Base-by-base conservation (phyloP, 30 jellyfish, hydroid and myxozoan species). In the Aurelia sp. region DNA sequence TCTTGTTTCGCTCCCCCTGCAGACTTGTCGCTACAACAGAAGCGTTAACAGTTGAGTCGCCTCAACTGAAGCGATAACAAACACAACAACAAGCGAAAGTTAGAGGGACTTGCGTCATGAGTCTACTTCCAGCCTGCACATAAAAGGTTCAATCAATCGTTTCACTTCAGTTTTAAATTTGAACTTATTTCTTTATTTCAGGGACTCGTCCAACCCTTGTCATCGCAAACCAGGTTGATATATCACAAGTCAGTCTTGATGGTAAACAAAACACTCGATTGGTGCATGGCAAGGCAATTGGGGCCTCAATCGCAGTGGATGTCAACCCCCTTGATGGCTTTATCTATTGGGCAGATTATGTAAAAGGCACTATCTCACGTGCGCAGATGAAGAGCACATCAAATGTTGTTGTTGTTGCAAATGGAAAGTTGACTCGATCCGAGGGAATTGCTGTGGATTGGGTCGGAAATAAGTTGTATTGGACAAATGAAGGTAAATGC, bases 381-480 rank as follows among this genome's bases (percentile, higher is more conserved):
- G 81, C 76, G 33, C 68, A 57, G 16, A 40, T 86, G 37, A 71
- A 64, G 18, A 62, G 47, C 11, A 47, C 85, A 17, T 37, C 74
- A 11, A 73, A 71, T 13, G 82, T 82, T 70, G 93, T 62, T 51
- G 86, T 83, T 13, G 57, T 92, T n/a, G 91, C 83, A 10, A 72
- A 61, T 78, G 92, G 84, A 3, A 91, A 89, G 16, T 86, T 85
- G 15, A 89, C 87, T 17, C 91, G 86, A 60, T 89, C 97, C 11
- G 97, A 90, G 75, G 96, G 97, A 19, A 88, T 95, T 1, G 98
- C 99, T 4, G 89, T 95, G 35, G 99, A 95, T 58, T 95, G 99
- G 99, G 66, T 95, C 41, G 98, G 96, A 6, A 74, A 71, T n/a
- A 95, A 95, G 52, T 23, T 95, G 58, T 95, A 95, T 74, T 95